Conservation (phyloP, 1,140 invertebrate species). For the Rhopalosiphum maidis region DNA sequence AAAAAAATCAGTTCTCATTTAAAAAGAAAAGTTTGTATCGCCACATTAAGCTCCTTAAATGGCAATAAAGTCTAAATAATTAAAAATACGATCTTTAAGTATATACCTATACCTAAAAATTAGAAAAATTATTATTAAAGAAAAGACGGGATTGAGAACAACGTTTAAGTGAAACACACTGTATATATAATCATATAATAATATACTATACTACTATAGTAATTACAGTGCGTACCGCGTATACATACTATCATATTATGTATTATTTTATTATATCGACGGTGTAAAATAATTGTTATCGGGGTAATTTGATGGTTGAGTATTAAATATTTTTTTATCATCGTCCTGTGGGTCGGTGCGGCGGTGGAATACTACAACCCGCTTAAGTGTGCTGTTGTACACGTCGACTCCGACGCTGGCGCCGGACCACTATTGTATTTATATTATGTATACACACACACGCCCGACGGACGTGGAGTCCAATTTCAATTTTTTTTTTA, state of each 20-base stretch:
- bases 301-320: neutral
- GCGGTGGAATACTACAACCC: neutral
- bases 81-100: too few species aligned
- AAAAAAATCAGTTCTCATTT: too few species aligned
- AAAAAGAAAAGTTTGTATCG: too few species aligned
- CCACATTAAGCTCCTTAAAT: too few species aligned
- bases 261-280: neutral
- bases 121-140: too few species aligned
- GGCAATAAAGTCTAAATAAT: too few species aligned
- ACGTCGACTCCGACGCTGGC: neutral
- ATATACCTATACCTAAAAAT: neutral
- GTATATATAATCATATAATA: neutral
- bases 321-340: neutral
- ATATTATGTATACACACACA: neutral
- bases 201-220: neutral
- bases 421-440: conserved; percentile 22
- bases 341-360: neutral
- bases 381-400: neutral
- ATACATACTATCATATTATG: neutral
- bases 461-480: neutral
- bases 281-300: neutral
- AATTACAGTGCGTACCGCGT: neutral
- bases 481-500: conserved; percentile 28
- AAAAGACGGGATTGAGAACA: too few species aligned
- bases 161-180: neutral